Evolutionary conservation across 2,113 vertebrate genomes (phyloP).

Genomic region (Zonotrichia leucophrys): DNA sequence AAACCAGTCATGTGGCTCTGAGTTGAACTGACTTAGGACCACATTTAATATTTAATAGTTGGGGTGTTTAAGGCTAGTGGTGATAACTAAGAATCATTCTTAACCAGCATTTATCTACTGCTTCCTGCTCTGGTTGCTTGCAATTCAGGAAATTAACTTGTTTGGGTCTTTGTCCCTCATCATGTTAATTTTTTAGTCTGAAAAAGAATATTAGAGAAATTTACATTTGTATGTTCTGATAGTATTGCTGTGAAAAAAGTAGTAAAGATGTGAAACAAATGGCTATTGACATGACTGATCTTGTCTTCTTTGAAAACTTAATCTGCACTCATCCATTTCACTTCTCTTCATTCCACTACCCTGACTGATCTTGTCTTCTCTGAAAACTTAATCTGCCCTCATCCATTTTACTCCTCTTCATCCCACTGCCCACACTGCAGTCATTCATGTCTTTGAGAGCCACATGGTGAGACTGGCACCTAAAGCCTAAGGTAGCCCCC

Average conservation of each 20-base stretch:
- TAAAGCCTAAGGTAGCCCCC: neutral
- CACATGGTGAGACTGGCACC: neutral
- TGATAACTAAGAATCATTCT: neutral
- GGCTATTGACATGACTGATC: slow-evolving; percentile 16
- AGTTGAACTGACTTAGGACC: neutral
- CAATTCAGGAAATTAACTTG: slow-evolving; percentile 25
- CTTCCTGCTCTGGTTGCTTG: neutral
- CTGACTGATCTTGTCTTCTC: slow-evolving; percentile 8
- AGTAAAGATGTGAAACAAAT: slow-evolving; percentile 27
- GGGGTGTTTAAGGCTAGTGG: neutral
- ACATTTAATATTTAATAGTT: neutral
- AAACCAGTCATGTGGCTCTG: neutral
- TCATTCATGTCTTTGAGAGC: neutral
- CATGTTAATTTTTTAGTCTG: neutral
- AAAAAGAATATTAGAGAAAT: slow-evolving; percentile 33
- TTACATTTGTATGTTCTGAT: slow-evolving; percentile 14
- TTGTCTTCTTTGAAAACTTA: slow-evolving; percentile 39
- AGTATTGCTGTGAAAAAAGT: slow-evolving; percentile 12
- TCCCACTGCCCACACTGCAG: neutral
- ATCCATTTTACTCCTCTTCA: neutral
- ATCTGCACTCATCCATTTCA: neutral
- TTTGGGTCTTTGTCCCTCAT: slow-evolving; percentile 1
- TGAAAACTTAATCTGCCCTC: slow-evolving; percentile 9
- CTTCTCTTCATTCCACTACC: neutral
- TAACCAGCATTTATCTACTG: neutral